Evolutionary conservation across 2,797 vertebrate species (phyloP), one percentile per base, ranked within the genome.

Genomic region (Peromyscus nudipes): DNA sequence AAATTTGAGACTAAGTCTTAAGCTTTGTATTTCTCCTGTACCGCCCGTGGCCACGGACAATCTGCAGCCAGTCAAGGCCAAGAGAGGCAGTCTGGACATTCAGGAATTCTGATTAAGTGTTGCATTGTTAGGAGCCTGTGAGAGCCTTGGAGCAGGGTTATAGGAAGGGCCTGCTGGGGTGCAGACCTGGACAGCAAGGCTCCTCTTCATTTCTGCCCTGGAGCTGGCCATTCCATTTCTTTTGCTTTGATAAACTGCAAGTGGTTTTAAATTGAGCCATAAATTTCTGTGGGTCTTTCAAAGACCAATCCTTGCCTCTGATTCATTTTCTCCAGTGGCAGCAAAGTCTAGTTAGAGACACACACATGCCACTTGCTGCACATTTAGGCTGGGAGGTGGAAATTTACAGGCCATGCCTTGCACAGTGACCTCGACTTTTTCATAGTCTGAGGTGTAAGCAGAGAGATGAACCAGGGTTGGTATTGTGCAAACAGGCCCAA

Each of bases 251-350:
- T 96, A 96, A 98, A 96, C 77, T 95, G 92, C 95, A 96, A 95
- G 96, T 92, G 94, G 79, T 91, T 98, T 97, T 95, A 97, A 98
- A 96, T 96, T 94, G 95, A 95, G 92, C 77, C 96, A 96, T 96
- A 95, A 92, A 97, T 96, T 96, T 96, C 91, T 86, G 79, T 37
- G n/a, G 43, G 85, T 60, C 79, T 92, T 97, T 97, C 34, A 94
- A 92, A 96, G 90, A 93, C 46, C 81, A 85, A 4, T 13, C 71
- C 81, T 64, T 43, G 21, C 10, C 92, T 96, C 84, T 95, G 92
- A 87, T 62, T 75, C 79, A 52, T 96, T 64, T 76, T 85, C 89
- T 96, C 46, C 84, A 0, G 0, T 57, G 91, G n/a, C 91, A 49
- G 69, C 62, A 75, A 93, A 90, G 84, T 81, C 84, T 91, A 82